These are phyloP conservation scores for Nomada goodeniana DNA, from an alignment of 2,888 invertebrate species.

Conservation along the genomic window DNA sequence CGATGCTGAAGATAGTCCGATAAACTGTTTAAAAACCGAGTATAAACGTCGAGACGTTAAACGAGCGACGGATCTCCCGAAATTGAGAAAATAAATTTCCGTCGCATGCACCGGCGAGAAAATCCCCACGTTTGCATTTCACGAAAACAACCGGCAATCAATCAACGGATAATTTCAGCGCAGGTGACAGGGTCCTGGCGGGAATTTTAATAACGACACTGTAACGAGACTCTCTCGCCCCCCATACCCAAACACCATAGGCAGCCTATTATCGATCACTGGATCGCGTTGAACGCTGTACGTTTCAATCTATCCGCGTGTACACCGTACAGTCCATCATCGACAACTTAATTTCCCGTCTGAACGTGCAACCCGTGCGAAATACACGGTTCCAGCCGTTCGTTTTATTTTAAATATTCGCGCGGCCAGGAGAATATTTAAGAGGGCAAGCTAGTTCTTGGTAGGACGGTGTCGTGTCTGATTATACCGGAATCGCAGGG, in stretches of 20 bases:
- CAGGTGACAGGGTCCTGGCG: slow-evolving; percentile 13
- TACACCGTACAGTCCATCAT: neutral
- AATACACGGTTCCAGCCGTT: slow-evolving; percentile 2
- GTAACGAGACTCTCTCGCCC: slow-evolving; percentile 16
- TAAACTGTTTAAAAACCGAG: too few relatives aligned
- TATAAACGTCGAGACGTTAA: too few relatives aligned
- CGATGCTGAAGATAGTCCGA: too few relatives aligned
- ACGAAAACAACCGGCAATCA: slow-evolving; percentile 12
- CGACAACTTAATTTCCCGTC: slow-evolving; percentile 35
- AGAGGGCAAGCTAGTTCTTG: too few relatives aligned
- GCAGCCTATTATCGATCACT: slow-evolving; percentile 34
- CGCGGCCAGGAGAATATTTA: neutral
- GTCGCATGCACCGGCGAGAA: neutral
- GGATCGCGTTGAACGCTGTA: slow-evolving; percentile 10
- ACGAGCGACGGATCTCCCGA: too few relatives aligned
- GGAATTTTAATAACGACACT: slow-evolving; percentile 36
- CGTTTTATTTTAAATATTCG: neutral
- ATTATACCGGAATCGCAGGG: too few relatives aligned
- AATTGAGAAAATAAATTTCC: too few relatives aligned
- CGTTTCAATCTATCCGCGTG: slow-evolving; percentile 13
- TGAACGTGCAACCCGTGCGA: neutral
- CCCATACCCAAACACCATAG: neutral
- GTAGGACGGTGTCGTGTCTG: too few relatives aligned
- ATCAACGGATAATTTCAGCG: slow-evolving; percentile 32
- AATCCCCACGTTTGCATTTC: neutral